phyloP scores from a whole-genome alignment of 1,140 invertebrate genomes.

The Trichoplusia ni region DNA sequence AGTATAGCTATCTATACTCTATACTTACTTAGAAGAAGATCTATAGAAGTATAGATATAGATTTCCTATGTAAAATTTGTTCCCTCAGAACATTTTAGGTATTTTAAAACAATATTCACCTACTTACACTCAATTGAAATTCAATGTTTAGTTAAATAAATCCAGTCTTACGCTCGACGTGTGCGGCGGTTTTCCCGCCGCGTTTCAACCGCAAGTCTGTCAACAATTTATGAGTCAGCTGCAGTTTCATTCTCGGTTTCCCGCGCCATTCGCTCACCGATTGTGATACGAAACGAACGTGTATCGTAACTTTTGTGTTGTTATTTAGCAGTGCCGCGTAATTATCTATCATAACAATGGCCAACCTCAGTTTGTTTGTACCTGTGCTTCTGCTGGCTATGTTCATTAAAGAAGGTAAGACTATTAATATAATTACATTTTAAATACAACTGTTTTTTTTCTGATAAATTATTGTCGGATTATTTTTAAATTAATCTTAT shows the following conservation, averaged over 20 bases:
- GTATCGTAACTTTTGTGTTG: slow-evolving; percentile 6
- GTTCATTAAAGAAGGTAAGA: slow-evolving; percentile 64
- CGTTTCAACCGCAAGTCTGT: not conserved
- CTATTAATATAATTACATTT: slow-evolving; percentile 14
- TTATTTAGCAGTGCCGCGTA: slow-evolving; percentile 34
- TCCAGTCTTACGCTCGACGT: not conserved
- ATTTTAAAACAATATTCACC: too few species aligned
- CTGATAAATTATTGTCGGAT: not conserved
- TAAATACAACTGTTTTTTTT: not conserved
- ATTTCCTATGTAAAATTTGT: too few species aligned
- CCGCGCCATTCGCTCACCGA: slow-evolving; percentile 39
- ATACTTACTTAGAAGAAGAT: too few species aligned
- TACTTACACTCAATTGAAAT: too few species aligned
- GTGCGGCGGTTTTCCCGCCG: not conserved
- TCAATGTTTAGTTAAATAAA: too few species aligned
- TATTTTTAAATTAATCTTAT: not conserved
- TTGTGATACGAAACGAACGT: slow-evolving; percentile 20
- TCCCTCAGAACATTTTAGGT: too few species aligned
- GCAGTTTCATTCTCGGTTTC: slow-evolving; percentile 4
- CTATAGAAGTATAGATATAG: too few species aligned
- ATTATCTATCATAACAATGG: slow-evolving; percentile 54
- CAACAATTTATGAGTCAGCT: not conserved
- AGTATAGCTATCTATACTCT: too few species aligned
- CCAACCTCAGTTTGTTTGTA: slow-evolving; percentile 61
- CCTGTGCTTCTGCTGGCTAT: slow-evolving; percentile 60